Base-by-base conservation (phyloP, 2,797 vertebrate species). In the Pteropus rufus region DNA sequence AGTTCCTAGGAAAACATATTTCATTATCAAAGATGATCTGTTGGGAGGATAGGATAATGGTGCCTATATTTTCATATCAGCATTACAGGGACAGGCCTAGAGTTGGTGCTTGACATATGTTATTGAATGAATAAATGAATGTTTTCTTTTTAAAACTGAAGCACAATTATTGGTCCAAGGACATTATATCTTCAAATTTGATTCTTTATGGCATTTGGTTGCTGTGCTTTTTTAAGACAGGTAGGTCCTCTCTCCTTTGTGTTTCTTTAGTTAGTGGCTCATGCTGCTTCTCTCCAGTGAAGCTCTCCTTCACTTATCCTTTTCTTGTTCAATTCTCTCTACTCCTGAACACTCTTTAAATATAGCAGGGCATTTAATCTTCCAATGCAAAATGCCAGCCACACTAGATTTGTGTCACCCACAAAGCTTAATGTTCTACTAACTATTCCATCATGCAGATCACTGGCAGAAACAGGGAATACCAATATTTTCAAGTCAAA, bases 321-420 rank as follows among this genome's bases (percentile, higher is more conserved):
- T 97, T 95, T 95, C 88, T 62, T 52, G 36, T 92, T 93, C 65
- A 72, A 1, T 96, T 90, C 79, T 95, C 88, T 95, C 79, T 83
- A 34, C 39, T 96, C 91, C 52, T 73, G 73, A 81, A 70, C 36
- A n/a, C 36, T 83, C 75, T 93, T 94, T 73, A 86, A 96, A 93
- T 91, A n/a, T 11, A 44, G 65, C 75, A 83, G 39, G 65, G 14
- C 94, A 84, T 89, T 96, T 96, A 92, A 95, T 93, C 96, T 96
- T 79, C 58, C 46, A 23, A 41, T 87, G 89, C 2, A 44, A 79
- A 94, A 89, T 87, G 46, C 24, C 69, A 83, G 89, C 88, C 84
- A 34, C 69, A 52, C 77, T 60, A 85, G 85, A 91, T 97, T 94
- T 95, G 81, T 86, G 79, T 94, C 73, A 75, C 85, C 89, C 64